Evolutionary conservation across 2,797 vertebrate genomes (phyloP).

Genomic region (Steatocranus sp.): DNA sequence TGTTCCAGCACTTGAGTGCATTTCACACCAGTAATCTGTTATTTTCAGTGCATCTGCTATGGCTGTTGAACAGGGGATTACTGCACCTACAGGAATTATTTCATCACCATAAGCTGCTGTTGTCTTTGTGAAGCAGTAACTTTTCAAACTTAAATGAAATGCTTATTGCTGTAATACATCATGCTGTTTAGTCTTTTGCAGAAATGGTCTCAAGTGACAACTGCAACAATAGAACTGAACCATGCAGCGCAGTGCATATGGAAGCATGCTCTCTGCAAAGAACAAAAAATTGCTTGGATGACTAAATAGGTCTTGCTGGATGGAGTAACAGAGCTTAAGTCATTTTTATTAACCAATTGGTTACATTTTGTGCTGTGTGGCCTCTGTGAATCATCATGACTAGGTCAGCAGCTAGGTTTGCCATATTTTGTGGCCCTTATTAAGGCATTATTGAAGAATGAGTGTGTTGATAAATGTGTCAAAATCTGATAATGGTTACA

Average conservation of each 20-base stretch:
- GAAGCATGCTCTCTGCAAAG: background rate
- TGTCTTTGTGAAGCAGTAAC: constrained; percentile 29
- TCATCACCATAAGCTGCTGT: constrained; percentile 54
- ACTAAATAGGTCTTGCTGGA: background rate
- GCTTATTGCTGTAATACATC: constrained; percentile 36
- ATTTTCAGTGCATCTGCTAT: constrained; percentile 36
- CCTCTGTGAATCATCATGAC: background rate
- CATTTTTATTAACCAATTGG: background rate
- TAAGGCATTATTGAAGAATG: background rate
- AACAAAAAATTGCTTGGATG: background rate
- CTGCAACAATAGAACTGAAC: background rate
- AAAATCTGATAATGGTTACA: background rate
- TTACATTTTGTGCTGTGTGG: background rate
- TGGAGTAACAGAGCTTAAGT: background rate
- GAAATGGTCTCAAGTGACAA: background rate
- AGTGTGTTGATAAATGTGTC: constrained; percentile 3
- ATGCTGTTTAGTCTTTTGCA: constrained; percentile 19
- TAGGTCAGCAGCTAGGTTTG: constrained; percentile 24
- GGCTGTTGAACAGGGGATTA: constrained; percentile 60
- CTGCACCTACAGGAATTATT: constrained; percentile 60
- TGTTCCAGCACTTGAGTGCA: constrained; percentile 47
- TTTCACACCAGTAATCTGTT: constrained; percentile 52
- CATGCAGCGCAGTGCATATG: background rate
- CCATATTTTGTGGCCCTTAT: constrained; percentile 3
- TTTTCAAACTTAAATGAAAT: constrained; percentile 44